Percentiles rank a stretch among this genome's conserved stretches.
Evolutionary conservation across 2,888 invertebrate species (phyloP).

Genomic region (Agrilus biguttatus): DNA sequence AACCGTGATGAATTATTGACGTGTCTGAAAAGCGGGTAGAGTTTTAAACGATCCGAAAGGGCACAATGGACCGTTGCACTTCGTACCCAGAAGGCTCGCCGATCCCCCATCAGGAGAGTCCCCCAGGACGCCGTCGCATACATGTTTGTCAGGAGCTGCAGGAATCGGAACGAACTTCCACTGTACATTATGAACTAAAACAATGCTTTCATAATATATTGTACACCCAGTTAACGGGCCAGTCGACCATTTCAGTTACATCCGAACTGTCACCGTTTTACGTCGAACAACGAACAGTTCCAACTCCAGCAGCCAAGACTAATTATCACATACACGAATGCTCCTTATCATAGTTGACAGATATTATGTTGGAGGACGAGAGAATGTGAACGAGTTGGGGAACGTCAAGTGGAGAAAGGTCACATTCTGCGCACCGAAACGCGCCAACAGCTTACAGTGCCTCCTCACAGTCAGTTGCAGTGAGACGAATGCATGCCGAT

Average conservation of each 20-base stretch:
- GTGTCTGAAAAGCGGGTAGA: too few relatives aligned
- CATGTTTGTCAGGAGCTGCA: too few relatives aligned
- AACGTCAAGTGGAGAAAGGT: conserved; percentile 3
- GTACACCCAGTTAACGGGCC: conserved; percentile 24
- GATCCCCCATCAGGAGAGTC: too few relatives aligned
- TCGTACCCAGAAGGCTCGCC: too few relatives aligned
- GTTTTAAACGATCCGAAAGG: too few relatives aligned
- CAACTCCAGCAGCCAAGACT: conserved; percentile 25
- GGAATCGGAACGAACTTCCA: too few relatives aligned
- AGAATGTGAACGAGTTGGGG: conserved; percentile 18
- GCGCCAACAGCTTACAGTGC: conserved; percentile 4
- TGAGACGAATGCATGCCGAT: conserved; percentile 15
- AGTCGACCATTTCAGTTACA: conserved; percentile 14
- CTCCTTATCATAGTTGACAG: conserved; percentile 33
- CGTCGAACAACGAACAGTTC: conserved; percentile 16
- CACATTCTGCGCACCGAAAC: conserved; percentile 7
- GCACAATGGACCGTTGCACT: too few relatives aligned
- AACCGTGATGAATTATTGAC: too few relatives aligned
- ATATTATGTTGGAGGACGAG: conserved; percentile 24
- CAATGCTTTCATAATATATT: conserved; percentile 26
- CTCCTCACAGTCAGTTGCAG: conserved; percentile 24
- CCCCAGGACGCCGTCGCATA: too few relatives aligned
- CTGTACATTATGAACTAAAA: conserved; percentile 24
- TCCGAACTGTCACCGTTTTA: conserved; percentile 10
- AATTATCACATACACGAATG: conserved; percentile 33